Evolutionary conservation across 1,140 invertebrate genomes (phyloP).

Genomic region (Bombus huntii): DNA sequence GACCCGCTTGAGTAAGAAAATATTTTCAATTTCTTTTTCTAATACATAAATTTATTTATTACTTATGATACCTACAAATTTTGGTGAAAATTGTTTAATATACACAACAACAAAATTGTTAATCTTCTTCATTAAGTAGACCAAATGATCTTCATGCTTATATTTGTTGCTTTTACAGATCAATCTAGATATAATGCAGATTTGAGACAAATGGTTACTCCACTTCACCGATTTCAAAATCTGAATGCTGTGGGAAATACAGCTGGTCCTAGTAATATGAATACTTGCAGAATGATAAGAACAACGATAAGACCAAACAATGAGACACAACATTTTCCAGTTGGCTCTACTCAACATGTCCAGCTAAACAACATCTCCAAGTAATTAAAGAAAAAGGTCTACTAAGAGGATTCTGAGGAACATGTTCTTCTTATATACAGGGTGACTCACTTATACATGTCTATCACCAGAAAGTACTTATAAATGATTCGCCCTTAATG

Average conservation of each 20-base stretch:
- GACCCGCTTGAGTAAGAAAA: conserved; percentile 69
- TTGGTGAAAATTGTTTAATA: not conserved
- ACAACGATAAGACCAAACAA: conserved; percentile 60
- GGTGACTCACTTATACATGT: conserved; percentile 75
- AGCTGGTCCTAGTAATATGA: conserved; percentile 68
- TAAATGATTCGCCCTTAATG: conserved; percentile 71
- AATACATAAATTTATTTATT: not conserved
- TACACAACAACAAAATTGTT: not conserved
- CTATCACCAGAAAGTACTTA: conserved; percentile 64
- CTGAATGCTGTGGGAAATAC: conserved; percentile 82
- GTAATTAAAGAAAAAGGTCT: conserved; percentile 76
- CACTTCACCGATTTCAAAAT: conserved; percentile 86
- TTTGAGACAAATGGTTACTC: conserved; percentile 85
- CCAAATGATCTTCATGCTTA: not conserved
- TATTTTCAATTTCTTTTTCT: not conserved
- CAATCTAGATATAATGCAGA: conserved; percentile 66
- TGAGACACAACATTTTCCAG: conserved; percentile 64
- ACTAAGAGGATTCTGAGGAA: conserved; percentile 76
- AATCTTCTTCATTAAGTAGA: not conserved
- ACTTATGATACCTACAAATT: not conserved
- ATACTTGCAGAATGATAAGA: conserved; percentile 58
- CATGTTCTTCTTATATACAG: conserved; percentile 78
- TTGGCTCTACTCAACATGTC: conserved; percentile 57
- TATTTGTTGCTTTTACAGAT: conserved; percentile 54
- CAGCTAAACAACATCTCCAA: conserved; percentile 73